phyloP scores from a whole-genome alignment of 2,797 vertebrate species.

The Acanthornis magna region DNA sequence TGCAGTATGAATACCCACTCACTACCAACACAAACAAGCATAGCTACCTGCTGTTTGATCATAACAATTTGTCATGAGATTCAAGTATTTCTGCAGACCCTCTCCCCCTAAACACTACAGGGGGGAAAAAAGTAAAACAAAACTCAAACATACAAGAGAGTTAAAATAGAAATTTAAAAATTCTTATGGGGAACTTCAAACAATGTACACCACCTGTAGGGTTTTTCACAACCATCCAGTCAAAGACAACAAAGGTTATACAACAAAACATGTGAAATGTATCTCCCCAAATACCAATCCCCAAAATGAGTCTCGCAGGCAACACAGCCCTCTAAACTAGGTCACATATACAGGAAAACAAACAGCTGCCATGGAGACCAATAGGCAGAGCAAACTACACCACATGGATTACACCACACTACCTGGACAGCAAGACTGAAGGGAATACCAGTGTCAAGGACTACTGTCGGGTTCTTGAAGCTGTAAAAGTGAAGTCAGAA shows the following conservation, averaged over 20 bases:
- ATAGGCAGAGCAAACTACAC: neutral
- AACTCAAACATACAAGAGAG: neutral
- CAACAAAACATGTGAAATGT: neutral
- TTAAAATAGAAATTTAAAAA: neutral
- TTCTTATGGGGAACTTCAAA: neutral
- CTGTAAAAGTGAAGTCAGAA: neutral
- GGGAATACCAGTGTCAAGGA: neutral
- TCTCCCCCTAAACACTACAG: neutral
- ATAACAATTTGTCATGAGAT: neutral
- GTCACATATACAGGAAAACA: neutral
- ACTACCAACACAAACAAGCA: neutral
- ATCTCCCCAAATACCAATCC: neutral
- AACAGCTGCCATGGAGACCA: neutral
- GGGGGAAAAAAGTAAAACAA: neutral
- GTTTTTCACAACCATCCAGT: neutral
- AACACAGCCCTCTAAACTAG: neutral
- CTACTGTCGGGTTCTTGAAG: neutral
- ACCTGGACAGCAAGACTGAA: neutral
- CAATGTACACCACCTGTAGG: neutral
- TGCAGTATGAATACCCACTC: neutral
- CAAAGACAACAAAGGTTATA: neutral
- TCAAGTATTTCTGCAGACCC: neutral
- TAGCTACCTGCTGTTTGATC: neutral
- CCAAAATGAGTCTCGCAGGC: neutral
- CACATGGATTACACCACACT: neutral